Conservation (phyloP, 2,113 vertebrate species). For the Ctenodactylus gundi region DNA sequence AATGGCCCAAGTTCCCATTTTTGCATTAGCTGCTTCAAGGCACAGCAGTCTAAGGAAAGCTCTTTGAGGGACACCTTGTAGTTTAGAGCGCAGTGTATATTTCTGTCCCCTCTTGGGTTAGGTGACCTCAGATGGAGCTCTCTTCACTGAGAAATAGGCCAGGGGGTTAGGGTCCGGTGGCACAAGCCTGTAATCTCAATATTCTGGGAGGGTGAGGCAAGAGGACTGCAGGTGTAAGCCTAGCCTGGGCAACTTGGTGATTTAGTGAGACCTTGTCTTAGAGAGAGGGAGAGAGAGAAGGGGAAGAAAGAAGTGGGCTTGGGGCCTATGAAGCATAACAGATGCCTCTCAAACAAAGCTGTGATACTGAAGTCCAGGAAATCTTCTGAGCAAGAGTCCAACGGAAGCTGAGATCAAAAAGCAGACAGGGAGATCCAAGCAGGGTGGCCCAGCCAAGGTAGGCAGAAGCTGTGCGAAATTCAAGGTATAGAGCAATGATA, state of each 20-base stretch:
- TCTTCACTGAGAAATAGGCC: neutral
- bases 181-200: too few relatives aligned
- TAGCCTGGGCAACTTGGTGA: too few relatives aligned
- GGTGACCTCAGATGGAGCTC: neutral
- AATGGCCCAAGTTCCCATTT: neutral
- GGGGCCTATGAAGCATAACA: neutral
- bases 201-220: too few relatives aligned
- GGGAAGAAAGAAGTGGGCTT: too few relatives aligned
- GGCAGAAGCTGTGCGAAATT: neutral
- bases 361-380: neutral
- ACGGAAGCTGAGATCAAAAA: neutral
- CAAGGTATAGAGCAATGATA: neutral
- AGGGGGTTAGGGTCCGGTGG: too few relatives aligned
- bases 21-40: neutral
- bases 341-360: neutral
- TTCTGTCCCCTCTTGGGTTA: fast-evolving
- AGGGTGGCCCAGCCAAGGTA: neutral
- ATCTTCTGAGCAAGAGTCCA: neutral
- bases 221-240: too few relatives aligned
- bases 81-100: neutral
- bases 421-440: neutral
- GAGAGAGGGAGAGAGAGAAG: too few relatives aligned
- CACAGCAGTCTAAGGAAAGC: neutral
- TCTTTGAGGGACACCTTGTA: neutral
- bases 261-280: too few relatives aligned